Evolutionary conservation across 2,113 vertebrate species (phyloP).

Genomic region (Boulengeromyrus knoepffleri): DNA sequence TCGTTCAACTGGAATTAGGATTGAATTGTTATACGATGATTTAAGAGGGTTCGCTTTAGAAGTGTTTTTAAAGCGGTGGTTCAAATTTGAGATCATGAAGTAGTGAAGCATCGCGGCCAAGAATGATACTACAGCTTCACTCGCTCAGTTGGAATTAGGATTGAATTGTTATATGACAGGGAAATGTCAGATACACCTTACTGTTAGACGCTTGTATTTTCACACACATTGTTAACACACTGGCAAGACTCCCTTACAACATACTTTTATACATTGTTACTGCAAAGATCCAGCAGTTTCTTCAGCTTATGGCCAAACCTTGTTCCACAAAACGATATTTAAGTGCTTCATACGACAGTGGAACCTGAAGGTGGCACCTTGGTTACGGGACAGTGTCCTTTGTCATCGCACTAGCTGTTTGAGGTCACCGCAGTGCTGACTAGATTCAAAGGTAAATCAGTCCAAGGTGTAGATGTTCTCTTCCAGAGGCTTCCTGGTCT

Average conservation of each 20-base stretch:
- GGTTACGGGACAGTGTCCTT: not conserved
- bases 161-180: not conserved
- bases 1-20: not conserved
- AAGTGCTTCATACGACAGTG: not conserved
- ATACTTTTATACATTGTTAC: not conserved
- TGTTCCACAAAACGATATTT: not conserved
- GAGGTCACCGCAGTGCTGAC: not conserved
- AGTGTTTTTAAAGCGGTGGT: not conserved
- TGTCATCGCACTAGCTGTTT: not conserved
- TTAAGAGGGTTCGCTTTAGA: not conserved
- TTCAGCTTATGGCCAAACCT: not conserved
- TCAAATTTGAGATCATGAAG: not conserved
- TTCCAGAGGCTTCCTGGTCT: slow-evolving; percentile 54
- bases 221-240: not conserved
- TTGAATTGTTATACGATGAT: not conserved
- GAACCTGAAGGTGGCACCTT: not conserved
- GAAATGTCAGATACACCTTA: not conserved
- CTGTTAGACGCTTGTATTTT: not conserved
- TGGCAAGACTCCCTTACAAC: not conserved
- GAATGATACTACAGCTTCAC: not conserved
- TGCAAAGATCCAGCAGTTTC: not conserved
- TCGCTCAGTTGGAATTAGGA: not conserved
- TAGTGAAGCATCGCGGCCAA: not conserved
- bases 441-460: slow-evolving; percentile 1
- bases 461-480: slow-evolving; percentile 65